Percentiles rank a stretch among this genome's conserved stretches.
These are phyloP conservation scores for Noctua janthe DNA, from an alignment of 2,888 invertebrate genomes.

Conservation along the genomic window DNA sequence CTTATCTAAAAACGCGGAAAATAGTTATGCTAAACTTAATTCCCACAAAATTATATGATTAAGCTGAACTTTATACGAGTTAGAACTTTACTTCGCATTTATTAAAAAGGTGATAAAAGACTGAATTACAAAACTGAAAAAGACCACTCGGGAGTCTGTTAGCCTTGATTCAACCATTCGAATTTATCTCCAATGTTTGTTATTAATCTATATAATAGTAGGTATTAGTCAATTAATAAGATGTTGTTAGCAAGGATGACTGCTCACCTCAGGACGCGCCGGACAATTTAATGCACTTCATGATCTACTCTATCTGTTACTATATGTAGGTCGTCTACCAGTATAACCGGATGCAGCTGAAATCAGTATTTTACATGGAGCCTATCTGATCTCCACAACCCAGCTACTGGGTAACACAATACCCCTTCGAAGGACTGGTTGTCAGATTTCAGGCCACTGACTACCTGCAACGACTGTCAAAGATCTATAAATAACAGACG, in stretches of 20 bases:
- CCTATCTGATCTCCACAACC: background rate
- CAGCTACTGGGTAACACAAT: background rate
- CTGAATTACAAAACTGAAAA: background rate
- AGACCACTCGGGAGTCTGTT: background rate
- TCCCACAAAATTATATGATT: background rate
- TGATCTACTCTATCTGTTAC: background rate
- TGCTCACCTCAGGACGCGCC: background rate
- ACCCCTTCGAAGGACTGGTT: background rate
- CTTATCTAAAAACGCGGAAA: background rate
- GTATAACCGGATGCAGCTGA: background rate
- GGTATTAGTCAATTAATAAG: background rate
- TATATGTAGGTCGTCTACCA: background rate
- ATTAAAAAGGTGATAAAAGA: background rate
- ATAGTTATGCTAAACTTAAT: background rate
- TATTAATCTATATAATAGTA: background rate
- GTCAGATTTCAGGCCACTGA: background rate
- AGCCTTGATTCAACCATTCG: background rate
- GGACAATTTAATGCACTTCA: background rate
- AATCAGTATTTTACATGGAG: background rate
- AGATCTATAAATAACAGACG: background rate
- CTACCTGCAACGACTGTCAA: background rate
- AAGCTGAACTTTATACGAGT: background rate
- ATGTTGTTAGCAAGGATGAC: background rate
- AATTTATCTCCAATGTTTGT: background rate
- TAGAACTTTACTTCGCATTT: background rate